Conservation (phyloP, 2,888 invertebrate genomes). For the Tenthredo mesomela region DNA sequence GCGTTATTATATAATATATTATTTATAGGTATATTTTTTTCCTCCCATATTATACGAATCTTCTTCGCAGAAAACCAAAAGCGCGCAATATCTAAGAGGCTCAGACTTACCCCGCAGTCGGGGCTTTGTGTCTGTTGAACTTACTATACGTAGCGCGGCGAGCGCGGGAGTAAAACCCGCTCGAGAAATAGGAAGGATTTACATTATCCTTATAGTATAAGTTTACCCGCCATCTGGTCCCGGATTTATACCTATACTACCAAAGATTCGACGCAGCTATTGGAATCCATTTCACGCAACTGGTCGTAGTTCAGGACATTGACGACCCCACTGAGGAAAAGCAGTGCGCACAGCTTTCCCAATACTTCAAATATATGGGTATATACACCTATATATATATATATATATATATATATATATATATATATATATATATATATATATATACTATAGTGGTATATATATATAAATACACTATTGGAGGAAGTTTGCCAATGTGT, state of each 20-base stretch:
- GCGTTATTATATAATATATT: neutral
- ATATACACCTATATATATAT: too few relatives aligned
- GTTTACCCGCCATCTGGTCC: conserved; percentile 16
- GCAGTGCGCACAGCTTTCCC: neutral
- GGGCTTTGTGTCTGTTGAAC: conserved; percentile 3
- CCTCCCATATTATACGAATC: too few relatives aligned
- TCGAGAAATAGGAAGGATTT: conserved; percentile 27
- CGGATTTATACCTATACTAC: conserved; percentile 1
- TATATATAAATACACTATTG: too few relatives aligned
- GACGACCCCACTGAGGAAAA: conserved; percentile 7
- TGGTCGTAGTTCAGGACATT: conserved; percentile 22
- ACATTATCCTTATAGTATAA: conserved; percentile 27
- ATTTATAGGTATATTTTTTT: neutral
- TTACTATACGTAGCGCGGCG: too few relatives aligned
- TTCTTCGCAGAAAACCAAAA: neutral
- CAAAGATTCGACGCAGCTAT: neutral
- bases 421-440: too few relatives aligned
- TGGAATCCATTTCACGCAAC: conserved; percentile 20
- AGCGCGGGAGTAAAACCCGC: neutral
- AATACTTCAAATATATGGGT: neutral
- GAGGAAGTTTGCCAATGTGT: neutral
- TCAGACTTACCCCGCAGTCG: neutral
- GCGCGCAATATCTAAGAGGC: neutral
- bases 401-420: too few relatives aligned
- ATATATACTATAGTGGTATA: too few relatives aligned